These are phyloP conservation scores for Nibea albiflora DNA, from an alignment of 2,113 vertebrate species.

Conservation along the genomic window DNA sequence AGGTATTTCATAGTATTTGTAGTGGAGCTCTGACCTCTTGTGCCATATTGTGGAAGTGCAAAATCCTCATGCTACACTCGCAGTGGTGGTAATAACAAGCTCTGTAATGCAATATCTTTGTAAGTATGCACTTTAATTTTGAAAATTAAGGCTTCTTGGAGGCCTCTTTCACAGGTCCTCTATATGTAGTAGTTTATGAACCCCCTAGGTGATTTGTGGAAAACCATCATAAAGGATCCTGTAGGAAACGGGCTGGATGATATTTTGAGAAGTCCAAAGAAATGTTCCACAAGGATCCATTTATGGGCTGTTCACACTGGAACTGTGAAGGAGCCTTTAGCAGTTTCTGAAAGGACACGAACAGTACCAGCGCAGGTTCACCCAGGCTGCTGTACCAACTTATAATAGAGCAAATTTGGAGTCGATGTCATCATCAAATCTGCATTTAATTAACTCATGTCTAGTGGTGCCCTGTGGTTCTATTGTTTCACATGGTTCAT, in stretches of 20 bases:
- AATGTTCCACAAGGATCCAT: constrained; percentile 48
- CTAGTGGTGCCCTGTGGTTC: not conserved
- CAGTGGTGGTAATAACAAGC: constrained; percentile 19
- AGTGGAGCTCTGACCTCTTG: constrained; percentile 84
- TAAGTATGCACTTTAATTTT: constrained; percentile 52
- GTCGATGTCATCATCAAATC: constrained; percentile 28
- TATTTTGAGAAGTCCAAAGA: constrained; percentile 53
- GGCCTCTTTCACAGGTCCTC: constrained; percentile 35
- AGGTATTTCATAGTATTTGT: constrained; percentile 62
- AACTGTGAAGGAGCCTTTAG: constrained; percentile 56
- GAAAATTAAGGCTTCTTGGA: constrained; percentile 38
- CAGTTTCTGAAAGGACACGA: constrained; percentile 36
- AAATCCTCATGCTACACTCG: constrained; percentile 6
- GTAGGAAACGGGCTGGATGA: constrained; percentile 24
- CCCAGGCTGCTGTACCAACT: constrained; percentile 3
- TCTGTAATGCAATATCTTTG: constrained; percentile 42
- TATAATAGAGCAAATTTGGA: constrained; percentile 18
- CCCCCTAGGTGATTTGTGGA: constrained; percentile 33
- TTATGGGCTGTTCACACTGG: constrained; percentile 33
- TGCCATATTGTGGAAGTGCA: constrained; percentile 75
- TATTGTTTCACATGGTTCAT: constrained; percentile 30
- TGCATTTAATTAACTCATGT: constrained; percentile 32
- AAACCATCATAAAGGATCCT: constrained; percentile 22
- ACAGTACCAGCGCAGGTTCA: constrained; percentile 11
- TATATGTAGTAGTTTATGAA: constrained; percentile 42